Conservation (phyloP, 2,113 vertebrate species). For the Hoplias malabaricus region DNA sequence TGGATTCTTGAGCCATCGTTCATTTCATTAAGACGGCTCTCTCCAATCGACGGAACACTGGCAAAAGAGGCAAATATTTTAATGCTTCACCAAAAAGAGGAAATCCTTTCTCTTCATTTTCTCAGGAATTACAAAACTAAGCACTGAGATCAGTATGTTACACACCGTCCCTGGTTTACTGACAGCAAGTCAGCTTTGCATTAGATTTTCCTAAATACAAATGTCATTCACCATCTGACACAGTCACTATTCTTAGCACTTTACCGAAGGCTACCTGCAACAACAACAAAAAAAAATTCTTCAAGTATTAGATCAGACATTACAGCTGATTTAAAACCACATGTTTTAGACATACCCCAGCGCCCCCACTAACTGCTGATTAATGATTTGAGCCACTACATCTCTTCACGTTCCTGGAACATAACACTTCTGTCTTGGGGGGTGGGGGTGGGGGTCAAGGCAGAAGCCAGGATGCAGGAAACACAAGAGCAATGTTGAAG, state of each 20-base stretch:
- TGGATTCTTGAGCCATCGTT: slow-evolving; percentile 11
- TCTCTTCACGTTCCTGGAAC: slow-evolving; percentile 64
- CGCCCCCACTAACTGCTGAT: slow-evolving; percentile 24
- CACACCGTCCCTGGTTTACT: slow-evolving; percentile 52
- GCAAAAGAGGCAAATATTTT: slow-evolving; percentile 18
- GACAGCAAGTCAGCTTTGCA: slow-evolving; percentile 57
- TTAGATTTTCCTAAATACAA: slow-evolving; percentile 54
- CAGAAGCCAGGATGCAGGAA: slow-evolving; percentile 65
- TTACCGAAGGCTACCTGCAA: slow-evolving; percentile 69
- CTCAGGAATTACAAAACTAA: slow-evolving; percentile 66
- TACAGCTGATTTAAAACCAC: slow-evolving; percentile 76
- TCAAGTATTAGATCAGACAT: slow-evolving; percentile 86
- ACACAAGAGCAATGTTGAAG: not conserved
- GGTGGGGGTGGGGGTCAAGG: slow-evolving; percentile 56
- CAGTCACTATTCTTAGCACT: slow-evolving; percentile 75
- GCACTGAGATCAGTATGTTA: slow-evolving; percentile 46
- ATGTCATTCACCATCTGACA: slow-evolving; percentile 70
- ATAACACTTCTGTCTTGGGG: slow-evolving; percentile 69
- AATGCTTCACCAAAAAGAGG: slow-evolving; percentile 31
- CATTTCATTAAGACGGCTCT: not conserved
- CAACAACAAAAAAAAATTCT: slow-evolving; percentile 72
- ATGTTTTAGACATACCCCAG: slow-evolving; percentile 62
- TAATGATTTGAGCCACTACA: slow-evolving; percentile 53
- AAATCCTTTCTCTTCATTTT: slow-evolving; percentile 40
- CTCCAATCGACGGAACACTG: slow-evolving; percentile 3